Base-by-base conservation (phyloP, 2,888 invertebrate species). In the Drosophila longiperda region DNA sequence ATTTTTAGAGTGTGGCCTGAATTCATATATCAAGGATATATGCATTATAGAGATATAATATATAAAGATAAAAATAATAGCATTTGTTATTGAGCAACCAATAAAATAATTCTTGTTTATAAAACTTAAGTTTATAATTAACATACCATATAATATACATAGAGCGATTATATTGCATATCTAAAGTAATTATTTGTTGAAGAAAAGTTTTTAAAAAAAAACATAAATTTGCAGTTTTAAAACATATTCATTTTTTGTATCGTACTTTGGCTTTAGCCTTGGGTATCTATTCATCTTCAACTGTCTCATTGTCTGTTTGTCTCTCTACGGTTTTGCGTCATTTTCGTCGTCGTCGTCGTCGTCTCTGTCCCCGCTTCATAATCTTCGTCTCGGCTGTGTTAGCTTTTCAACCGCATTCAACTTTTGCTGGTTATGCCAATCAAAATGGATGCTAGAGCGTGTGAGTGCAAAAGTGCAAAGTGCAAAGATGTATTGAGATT, bases 401-500 rank as follows among this genome's bases (percentile, higher is more conserved):
- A 70, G 57, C 59, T 70, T 73, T 82, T 66, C 64, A 66, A 66
- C 73, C 80, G 58, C 83, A 79, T 76, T 57, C 61, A 73, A 76
- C 62, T 76, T 80, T 75, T 68, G 57, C 69, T 67, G 67, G 70
- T 80, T 79, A 73, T 76, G 83, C 80, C 83, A 82, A 70, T 79
- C 80, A 75, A 72, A 81, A 50, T 62, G 75, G 69, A 52, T 66
- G 20, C 50, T 38, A 11, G 45, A 58, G 59, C 23, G 66, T 66
- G 62, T 60, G 66, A 66, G 74, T 55, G 82, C 68, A 73, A 78
- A 65, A 68, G 80, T 75, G 70, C 76, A 82, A 82, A 75, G 74
- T 75, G 74, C 70, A 78, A 72, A 89, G 76, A 80, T 72, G 77
- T 80, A 80, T 78, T 80, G 78, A 89, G 79, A 84, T 73, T 78